phyloP scores from a whole-genome alignment of 2,113 vertebrate genomes.

The Triplophysa dalaica region DNA sequence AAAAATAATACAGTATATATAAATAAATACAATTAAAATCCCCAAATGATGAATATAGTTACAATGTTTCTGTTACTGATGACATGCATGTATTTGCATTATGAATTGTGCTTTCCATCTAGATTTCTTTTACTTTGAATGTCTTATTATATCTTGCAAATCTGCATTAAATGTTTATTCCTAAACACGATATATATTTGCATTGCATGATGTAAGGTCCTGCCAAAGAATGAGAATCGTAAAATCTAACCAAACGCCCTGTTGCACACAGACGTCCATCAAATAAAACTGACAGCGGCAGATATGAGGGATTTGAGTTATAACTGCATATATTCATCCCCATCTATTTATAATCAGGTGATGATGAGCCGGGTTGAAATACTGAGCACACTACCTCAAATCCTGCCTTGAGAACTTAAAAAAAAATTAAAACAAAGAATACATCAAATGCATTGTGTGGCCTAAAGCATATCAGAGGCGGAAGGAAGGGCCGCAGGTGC shows the following conservation, averaged over 20 bases:
- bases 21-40: too few relatives aligned
- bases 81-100: neutral
- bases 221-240: too few relatives aligned
- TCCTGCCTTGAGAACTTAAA: conserved; percentile 30
- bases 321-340: conserved; percentile 11
- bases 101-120: neutral
- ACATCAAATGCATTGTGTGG: conserved; percentile 48
- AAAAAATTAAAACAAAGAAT: conserved; percentile 54
- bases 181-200: neutral
- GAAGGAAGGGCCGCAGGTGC: conserved; percentile 36
- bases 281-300: neutral
- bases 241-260: neutral
- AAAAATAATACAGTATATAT: too few relatives aligned
- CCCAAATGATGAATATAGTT: too few relatives aligned
- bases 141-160: too few relatives aligned
- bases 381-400: conserved; percentile 29
- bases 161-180: too few relatives aligned
- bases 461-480: conserved; percentile 39
- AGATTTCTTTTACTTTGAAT: too few relatives aligned
- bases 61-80: too few relatives aligned
- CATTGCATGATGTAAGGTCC: too few relatives aligned
- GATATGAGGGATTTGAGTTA: conserved; percentile 1
- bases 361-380: conserved; percentile 29
- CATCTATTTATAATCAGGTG: conserved; percentile 22
- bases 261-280: neutral